phyloP scores from a whole-genome alignment of 2,797 vertebrate species.

The Otolemur crassicaudatus region DNA sequence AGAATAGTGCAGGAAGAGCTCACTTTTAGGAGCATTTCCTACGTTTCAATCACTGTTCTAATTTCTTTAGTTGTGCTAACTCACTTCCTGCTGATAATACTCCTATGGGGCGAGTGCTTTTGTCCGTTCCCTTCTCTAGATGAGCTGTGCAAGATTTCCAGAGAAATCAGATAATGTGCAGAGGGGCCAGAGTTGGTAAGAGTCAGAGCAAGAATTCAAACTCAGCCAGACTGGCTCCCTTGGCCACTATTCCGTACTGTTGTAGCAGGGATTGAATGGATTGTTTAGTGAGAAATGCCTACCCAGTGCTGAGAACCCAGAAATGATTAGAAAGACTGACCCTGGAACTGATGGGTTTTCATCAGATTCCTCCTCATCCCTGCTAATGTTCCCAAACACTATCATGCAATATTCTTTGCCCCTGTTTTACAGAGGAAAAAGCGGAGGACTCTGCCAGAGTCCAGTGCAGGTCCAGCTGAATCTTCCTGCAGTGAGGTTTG shows the following conservation, averaged over 20 bases:
- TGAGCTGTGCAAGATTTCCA: background rate
- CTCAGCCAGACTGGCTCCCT: accelerated
- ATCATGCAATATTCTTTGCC: background rate
- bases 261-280: background rate
- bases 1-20: accelerated
- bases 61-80: background rate
- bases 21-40: background rate
- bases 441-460: background rate
- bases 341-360: background rate
- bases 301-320: background rate
- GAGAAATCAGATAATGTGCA: background rate
- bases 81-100: background rate
- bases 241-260: accelerated
- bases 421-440: background rate
- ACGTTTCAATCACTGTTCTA: accelerated
- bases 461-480: accelerated
- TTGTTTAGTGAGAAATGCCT: background rate
- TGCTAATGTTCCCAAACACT: background rate
- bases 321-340: background rate
- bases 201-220: background rate
- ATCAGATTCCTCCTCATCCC: background rate
- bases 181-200: background rate
- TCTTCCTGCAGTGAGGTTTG: background rate
- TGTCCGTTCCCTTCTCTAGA: background rate
- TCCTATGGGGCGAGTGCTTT: accelerated